Evolutionary conservation across 2,888 invertebrate genomes (phyloP).

Genomic region (Scelioninae gen. 2): DNA sequence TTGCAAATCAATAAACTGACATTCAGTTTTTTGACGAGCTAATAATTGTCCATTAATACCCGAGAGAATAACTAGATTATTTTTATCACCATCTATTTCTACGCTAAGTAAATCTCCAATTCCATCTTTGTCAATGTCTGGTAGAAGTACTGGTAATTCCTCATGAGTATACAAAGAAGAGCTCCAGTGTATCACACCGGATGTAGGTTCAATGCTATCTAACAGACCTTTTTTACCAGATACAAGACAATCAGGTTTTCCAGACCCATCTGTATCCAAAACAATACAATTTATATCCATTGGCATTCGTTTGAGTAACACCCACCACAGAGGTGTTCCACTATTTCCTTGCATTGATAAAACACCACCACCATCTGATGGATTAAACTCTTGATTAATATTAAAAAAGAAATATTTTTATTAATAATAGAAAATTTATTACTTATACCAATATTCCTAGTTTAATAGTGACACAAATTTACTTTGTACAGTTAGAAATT

Average conservation of each 20-base stretch:
- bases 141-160: constrained; percentile 83
- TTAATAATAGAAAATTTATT: too few relatives aligned
- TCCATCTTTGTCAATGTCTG: constrained; percentile 84
- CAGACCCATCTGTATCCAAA: constrained; percentile 84
- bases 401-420: constrained; percentile 85
- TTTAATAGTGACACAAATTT: too few relatives aligned
- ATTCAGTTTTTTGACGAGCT: constrained; percentile 70
- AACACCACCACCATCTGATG: constrained; percentile 80
- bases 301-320: constrained; percentile 82
- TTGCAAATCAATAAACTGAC: constrained; percentile 64
- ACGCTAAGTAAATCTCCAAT: constrained; percentile 81
- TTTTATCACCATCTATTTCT: constrained; percentile 74
- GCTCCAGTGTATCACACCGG: constrained; percentile 78
- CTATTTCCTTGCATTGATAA: constrained; percentile 82
- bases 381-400: constrained; percentile 75
- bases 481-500: too few relatives aligned
- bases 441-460: too few relatives aligned
- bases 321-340: constrained; percentile 85
- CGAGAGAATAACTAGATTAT: constrained; percentile 80
- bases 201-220: constrained; percentile 79
- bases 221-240: constrained; percentile 82
- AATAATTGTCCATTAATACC: constrained; percentile 83
- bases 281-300: constrained; percentile 84
- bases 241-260: constrained; percentile 84
- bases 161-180: constrained; percentile 79